Evolutionary conservation across 2,888 invertebrate genomes (phyloP), one percentile per base, ranked within the genome.

Genomic region (Drosophila tripunctata): DNA sequence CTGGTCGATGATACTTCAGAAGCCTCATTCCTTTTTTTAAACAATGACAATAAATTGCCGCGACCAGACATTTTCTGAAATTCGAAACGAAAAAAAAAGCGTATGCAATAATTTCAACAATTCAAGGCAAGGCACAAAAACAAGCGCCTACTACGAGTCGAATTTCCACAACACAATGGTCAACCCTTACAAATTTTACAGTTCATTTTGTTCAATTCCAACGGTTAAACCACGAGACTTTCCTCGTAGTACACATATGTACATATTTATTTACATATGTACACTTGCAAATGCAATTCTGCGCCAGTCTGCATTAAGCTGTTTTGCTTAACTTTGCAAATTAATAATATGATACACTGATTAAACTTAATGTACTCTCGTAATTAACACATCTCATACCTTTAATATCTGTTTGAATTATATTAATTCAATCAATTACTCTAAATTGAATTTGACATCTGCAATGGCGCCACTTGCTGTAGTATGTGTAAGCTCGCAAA

Each of bases 61-160:
- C 80, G 62, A 14, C 87, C 80, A 19, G 75, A 45, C 80, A 80
- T 80, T 5, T 27, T 87, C 81, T 80, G 22, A n/a, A n/a, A n/a
- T n/a, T n/a, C n/a, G n/a, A n/a, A n/a, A n/a, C n/a, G n/a, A n/a
- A n/a, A n/a, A n/a, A n/a, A n/a, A n/a, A n/a, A n/a, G n/a, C n/a
- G n/a, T n/a, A n/a, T n/a, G n/a, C n/a, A n/a, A n/a, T n/a, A n/a
- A n/a, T n/a, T n/a, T n/a, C n/a, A n/a, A n/a, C n/a, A n/a, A n/a
- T n/a, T n/a, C n/a, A n/a, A n/a, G n/a, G n/a, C n/a, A n/a, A n/a
- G n/a, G n/a, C n/a, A n/a, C n/a, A n/a, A n/a, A n/a, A n/a, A n/a
- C n/a, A n/a, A n/a, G n/a, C n/a, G n/a, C n/a, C n/a, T n/a, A n/a
- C n/a, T n/a, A n/a, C n/a, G 24, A 27, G 27, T 10, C 3, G 27